Base-by-base conservation (phyloP, 2,797 vertebrate species). In the Enteromius radiatus region DNA sequence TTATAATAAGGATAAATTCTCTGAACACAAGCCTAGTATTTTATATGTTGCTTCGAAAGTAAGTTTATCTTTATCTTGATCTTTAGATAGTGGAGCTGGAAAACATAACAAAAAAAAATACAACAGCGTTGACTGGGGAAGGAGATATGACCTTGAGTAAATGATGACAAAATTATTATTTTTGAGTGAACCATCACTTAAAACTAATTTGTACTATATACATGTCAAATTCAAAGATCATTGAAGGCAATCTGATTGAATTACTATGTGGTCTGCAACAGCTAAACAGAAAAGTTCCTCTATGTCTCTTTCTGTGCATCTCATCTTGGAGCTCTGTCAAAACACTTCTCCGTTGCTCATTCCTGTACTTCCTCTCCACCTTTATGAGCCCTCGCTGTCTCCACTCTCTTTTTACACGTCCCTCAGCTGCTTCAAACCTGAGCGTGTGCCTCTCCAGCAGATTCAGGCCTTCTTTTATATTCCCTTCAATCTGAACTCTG, bases 401-500 rank as follows among this genome's bases (percentile, higher is more conserved):
- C 28, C 74, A 28, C 68, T 54, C 38, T 31, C 41, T 69, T 63
- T 43, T 84, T 54, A 78, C 63, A 74, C 77, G 1, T 65, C 79
- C 76, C 88, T 83, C 76, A 41, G 54, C 82, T 71, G 61, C 68
- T 26, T 68, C 76, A 10, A 61, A 68, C 36, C n/a, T 56, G 45
- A 47, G 15, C 1, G 3, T 68, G 80, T 85, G 2, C 33, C 74
- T 75, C 88, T 84, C 78, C 65, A 77, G 52, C 59, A 67, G 80
- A 67, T 61, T 65, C 56, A 0, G 73, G 36, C 75, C 79, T 75
- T 74, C 41, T 59, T 78, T 89, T 76, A 74, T 65, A 76, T 67
- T n/a, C 45, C 56, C 76, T 67, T 79, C 86, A 88, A 82, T 81
- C 28, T 77, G 64, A 87, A 88, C 71, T 23, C 23, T 73, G 79